These are phyloP conservation scores for Timema cristinae DNA, from an alignment of 2,888 invertebrate species.

Conservation along the genomic window DNA sequence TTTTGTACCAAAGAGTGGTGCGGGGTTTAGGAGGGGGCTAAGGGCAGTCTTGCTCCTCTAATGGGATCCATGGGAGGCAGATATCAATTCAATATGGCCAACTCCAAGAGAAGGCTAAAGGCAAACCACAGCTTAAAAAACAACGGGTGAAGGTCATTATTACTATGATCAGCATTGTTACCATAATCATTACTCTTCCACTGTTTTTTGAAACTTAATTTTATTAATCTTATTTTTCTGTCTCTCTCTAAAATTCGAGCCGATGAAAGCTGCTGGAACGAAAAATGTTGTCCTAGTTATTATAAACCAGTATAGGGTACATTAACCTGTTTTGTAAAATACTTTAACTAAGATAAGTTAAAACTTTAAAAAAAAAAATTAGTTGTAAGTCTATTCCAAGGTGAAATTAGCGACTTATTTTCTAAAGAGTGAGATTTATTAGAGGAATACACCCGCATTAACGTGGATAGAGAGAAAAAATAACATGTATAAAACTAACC, in stretches of 20 bases:
- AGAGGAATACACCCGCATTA: no score
- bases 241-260: no score
- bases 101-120: background rate
- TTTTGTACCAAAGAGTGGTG: background rate
- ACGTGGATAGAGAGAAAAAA: no score
- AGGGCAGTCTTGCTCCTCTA: conserved; percentile 10
- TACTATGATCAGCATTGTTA: conserved; percentile 3
- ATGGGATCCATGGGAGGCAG: background rate
- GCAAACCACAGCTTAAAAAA: background rate
- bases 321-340: no score
- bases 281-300: conserved; percentile 6
- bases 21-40: background rate
- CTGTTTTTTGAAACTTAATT: background rate
- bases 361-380: no score
- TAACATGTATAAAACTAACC: no score
- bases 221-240: no score
- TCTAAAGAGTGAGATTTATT: no score
- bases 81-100: conserved; percentile 15
- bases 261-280: conserved; percentile 12
- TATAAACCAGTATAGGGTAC: no score
- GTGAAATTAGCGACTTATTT: no score
- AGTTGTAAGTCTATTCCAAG: no score
- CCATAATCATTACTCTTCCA: background rate
- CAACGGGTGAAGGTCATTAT: conserved; percentile 8
- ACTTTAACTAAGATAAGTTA: no score